Base-by-base conservation (phyloP, 2,888 invertebrate genomes). In the Hypomecis punctinalis region DNA sequence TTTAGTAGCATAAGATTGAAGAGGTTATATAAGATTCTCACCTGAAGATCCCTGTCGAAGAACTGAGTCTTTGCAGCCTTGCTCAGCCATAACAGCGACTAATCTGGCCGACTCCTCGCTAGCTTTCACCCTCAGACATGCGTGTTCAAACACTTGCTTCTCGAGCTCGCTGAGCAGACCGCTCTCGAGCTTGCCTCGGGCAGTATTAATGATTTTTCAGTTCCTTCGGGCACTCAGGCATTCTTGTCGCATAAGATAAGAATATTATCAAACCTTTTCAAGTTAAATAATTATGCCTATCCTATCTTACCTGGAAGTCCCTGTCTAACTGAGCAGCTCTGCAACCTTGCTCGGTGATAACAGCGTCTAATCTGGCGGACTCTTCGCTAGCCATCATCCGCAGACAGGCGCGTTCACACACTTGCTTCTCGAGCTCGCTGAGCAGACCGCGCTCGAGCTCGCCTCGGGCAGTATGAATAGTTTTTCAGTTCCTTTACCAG, bases 1-100 rank as follows among this genome's bases (percentile, higher is more conserved):
- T n/a, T n/a, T n/a, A n/a, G n/a, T n/a, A n/a, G n/a, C n/a, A n/a
- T n/a, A n/a, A n/a, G n/a, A n/a, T n/a, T n/a, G n/a, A n/a, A n/a
- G n/a, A n/a, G n/a, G n/a, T n/a, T n/a, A n/a, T 13, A 23, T 45
- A 52, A n/a, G 6, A n/a, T 37, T 8, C 5, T 67, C 64, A 90
- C 91, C 78, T 84, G 81, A 35, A 86, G 76, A 49, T 91, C 89
- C 66, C 90, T 81, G 8, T 89, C 90, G n/a, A n/a, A n/a, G 5
- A 84, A 68, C 68, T 90, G 91, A 9, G 82, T 63, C 72, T 47
- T 75, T 82, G 73, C 86, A 86, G 48, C 87, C 82, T 10, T 81
- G 74, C 7, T 88, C 86, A 1, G 84, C 80, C 0, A 89, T 74
- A 0, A 66, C 46, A 0, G 84, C 73, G 33, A 89, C 89, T 2